A percentile compares a stretch with the other conserved stretches of the same genome.
Evolutionary conservation across 2,113 vertebrate species (phyloP).

Genomic region (Pygoscelis adeliae): DNA sequence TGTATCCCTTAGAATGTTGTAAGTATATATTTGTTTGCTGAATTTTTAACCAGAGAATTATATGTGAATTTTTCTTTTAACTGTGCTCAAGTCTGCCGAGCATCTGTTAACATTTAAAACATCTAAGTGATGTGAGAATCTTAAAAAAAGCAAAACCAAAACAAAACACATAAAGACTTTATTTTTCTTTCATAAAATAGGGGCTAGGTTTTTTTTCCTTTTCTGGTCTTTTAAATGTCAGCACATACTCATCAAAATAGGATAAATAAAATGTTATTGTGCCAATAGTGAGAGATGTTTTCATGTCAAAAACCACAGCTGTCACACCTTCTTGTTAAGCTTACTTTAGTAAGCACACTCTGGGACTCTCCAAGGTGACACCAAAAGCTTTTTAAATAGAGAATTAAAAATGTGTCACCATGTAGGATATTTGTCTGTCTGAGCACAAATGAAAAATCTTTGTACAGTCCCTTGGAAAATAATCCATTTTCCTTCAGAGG

Average conservation of each 20-base stretch:
- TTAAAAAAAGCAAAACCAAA: constrained; percentile 3
- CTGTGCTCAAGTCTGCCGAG: background rate
- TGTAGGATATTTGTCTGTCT: background rate
- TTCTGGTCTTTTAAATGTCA: constrained; percentile 14
- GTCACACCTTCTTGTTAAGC: background rate
- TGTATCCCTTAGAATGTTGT: background rate
- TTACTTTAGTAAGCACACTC: background rate
- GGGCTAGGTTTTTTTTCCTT: background rate
- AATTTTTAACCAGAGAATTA: background rate
- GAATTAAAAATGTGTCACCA: background rate
- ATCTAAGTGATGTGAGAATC: background rate
- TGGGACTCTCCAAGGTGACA: constrained; percentile 1
- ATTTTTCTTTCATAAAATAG: background rate
- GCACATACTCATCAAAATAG: background rate
- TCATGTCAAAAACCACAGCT: constrained; percentile 7
- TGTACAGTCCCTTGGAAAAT: background rate
- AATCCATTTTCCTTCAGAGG: background rate
- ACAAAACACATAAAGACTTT: background rate
- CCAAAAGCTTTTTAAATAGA: background rate
- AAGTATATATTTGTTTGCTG: background rate
- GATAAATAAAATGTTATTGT: constrained; percentile 29
- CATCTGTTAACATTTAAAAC: constrained; percentile 40
- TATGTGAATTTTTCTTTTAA: background rate
- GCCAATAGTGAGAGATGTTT: background rate
- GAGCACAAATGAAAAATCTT: background rate